Evolutionary conservation across 2,888 invertebrate genomes (phyloP).

Genomic region (Xestia xanthographa): DNA sequence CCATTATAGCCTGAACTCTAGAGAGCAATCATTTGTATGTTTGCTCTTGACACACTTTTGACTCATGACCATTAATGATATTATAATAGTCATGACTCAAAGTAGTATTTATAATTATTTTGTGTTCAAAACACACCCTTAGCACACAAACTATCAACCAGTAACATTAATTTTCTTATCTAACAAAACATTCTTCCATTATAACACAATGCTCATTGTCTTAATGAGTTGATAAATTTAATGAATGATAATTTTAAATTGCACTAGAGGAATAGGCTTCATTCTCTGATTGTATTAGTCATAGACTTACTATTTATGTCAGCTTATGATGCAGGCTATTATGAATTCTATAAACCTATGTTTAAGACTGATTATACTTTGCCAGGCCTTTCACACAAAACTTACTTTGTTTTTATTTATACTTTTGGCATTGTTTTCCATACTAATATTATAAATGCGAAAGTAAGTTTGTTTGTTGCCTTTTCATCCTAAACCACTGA

Average conservation of each 20-base stretch:
- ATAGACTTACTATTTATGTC: slow-evolving; percentile 17
- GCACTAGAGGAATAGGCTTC: slow-evolving; percentile 19
- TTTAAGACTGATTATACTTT: slow-evolving; percentile 29
- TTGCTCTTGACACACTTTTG: neutral
- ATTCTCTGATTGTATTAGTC: slow-evolving; percentile 40
- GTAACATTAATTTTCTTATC: slow-evolving; percentile 38
- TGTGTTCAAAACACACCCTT: neutral
- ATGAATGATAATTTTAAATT: slow-evolving; percentile 58
- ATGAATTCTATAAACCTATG: fast-evolving
- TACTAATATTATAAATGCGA: too few species aligned
- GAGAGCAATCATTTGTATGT: neutral
- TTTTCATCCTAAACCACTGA: too few species aligned
- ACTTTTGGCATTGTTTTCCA: slow-evolving; percentile 2
- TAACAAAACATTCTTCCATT: slow-evolving; percentile 35
- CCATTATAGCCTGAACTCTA: neutral
- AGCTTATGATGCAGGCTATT: neutral
- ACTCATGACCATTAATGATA: neutral
- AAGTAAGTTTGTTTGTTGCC: too few species aligned
- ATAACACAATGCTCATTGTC: slow-evolving; percentile 60
- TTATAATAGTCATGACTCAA: neutral
- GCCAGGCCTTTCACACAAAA: neutral
- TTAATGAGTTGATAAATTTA: slow-evolving; percentile 62
- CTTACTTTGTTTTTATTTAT: slow-evolving; percentile 5
- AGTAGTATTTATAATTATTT: neutral
- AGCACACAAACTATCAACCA: neutral